These are phyloP conservation scores for Sycophila texana DNA, from an alignment of 2,888 invertebrate genomes.

Conservation along the genomic window DNA sequence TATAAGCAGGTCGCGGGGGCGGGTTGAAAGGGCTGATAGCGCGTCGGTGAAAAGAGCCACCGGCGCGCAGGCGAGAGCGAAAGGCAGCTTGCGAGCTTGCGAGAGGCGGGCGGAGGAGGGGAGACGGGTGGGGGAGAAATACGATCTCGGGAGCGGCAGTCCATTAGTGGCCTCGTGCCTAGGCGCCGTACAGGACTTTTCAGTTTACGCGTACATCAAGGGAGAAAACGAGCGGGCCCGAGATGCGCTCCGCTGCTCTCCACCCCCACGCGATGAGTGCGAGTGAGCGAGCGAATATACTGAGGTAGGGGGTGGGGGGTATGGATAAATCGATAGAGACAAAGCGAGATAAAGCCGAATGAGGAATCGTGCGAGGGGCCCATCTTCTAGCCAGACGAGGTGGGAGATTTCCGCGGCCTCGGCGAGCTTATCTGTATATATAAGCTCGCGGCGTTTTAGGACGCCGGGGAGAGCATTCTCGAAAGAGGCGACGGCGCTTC, in stretches of 20 bases:
- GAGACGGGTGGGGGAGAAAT: conserved; percentile 29
- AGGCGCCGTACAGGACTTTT: conserved; percentile 52
- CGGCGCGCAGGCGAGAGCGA: background rate
- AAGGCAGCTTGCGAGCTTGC: background rate
- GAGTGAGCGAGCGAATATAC: background rate
- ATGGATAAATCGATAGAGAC: conserved; percentile 56
- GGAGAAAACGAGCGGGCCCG: conserved; percentile 34
- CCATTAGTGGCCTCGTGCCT: conserved; percentile 47
- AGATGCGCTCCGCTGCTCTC: conserved; percentile 1
- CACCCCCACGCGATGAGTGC: background rate
- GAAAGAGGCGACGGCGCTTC: too few relatives aligned
- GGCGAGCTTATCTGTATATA: background rate
- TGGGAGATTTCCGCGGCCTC: background rate
- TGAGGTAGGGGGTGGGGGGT: background rate
- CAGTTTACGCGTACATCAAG: conserved; percentile 59
- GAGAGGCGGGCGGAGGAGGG: background rate
- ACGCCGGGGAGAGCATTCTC: background rate
- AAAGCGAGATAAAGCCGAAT: conserved; percentile 47
- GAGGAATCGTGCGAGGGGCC: background rate
- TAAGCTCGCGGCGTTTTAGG: background rate
- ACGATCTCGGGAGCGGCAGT: conserved; percentile 43
- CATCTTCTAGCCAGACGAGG: background rate
- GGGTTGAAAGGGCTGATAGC: conserved; percentile 16
- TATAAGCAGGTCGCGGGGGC: conserved; percentile 13
- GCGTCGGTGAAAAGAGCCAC: background rate